Conservation (phyloP, 2,888 invertebrate genomes). For the Tortrix viridana region DNA sequence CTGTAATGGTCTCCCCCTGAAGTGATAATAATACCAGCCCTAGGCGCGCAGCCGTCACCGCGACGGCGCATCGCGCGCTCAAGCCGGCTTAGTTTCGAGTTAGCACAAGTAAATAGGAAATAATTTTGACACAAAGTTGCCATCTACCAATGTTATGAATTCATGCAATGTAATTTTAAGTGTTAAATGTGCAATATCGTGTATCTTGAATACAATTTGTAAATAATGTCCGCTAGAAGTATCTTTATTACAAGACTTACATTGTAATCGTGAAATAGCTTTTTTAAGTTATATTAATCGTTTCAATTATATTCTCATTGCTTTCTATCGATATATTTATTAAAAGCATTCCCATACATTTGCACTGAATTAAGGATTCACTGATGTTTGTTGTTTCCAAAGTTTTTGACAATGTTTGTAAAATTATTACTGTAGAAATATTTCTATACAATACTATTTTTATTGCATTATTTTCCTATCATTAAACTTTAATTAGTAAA, state of each 20-base stretch:
- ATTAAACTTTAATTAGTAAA: conserved; percentile 68
- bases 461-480: conserved; percentile 81
- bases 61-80: no score
- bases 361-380: conserved; percentile 54
- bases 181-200: conserved; percentile 79
- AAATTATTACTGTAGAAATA: conserved; percentile 75
- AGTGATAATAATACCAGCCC: conserved; percentile 3
- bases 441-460: conserved; percentile 78
- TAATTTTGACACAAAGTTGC: conserved; percentile 56
- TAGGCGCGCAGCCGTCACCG: neutral
- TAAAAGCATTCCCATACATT: conserved; percentile 75
- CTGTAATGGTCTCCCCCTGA: conserved; percentile 1
- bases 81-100: conserved; percentile 13
- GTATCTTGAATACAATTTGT: conserved; percentile 60
- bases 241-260: conserved; percentile 49
- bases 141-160: conserved; percentile 65
- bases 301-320: conserved; percentile 57
- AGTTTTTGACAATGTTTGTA: conserved; percentile 61
- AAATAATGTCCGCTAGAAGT: conserved; percentile 59
- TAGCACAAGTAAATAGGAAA: conserved; percentile 33
- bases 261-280: conserved; percentile 56
- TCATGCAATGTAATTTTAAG: conserved; percentile 76
- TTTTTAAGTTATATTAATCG: conserved; percentile 52
- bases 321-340: conserved; percentile 73
- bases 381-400: conserved; percentile 57